These are phyloP conservation scores for Sinotaia quadrata DNA, from an alignment of 2,888 invertebrate genomes.

Conservation along the genomic window DNA sequence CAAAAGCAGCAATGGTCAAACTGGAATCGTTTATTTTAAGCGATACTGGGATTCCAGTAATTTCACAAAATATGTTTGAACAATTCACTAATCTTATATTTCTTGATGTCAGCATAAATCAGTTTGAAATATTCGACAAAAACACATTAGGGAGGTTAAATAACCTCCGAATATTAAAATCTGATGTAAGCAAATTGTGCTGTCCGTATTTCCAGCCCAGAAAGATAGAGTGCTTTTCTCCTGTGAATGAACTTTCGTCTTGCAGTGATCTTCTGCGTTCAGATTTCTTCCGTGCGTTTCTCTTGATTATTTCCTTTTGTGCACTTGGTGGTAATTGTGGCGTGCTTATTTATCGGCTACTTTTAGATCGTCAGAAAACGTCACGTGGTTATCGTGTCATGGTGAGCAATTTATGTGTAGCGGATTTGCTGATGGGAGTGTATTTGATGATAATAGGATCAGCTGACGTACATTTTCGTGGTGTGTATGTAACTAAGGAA, in stretches of 20 bases:
- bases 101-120: constrained; percentile 7
- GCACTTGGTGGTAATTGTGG: constrained; percentile 14
- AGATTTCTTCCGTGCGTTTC: not conserved
- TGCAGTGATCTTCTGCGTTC: constrained; percentile 13
- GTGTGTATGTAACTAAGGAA: constrained; percentile 46
- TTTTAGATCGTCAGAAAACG: not conserved
- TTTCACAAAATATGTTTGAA: constrained; percentile 8
- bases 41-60: not conserved
- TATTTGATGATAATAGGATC: constrained; percentile 46
- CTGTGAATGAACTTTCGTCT: constrained; percentile 23
- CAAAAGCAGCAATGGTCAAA: not conserved
- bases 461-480: constrained; percentile 46
- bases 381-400: constrained; percentile 6
- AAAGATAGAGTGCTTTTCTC: not conserved
- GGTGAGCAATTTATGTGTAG: constrained; percentile 29
- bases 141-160: not conserved
- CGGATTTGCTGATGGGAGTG: constrained; percentile 45
- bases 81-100: not conserved
- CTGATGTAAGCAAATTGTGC: constrained; percentile 13
- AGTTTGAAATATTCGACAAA: not conserved
- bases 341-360: constrained; percentile 12
- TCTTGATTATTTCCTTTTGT: constrained; percentile 3
- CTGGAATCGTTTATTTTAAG: not conserved
- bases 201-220: not conserved
- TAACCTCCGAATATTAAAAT: not conserved